Conservation (phyloP, 2,113 vertebrate genomes). For the Meleagris gallopavo region DNA sequence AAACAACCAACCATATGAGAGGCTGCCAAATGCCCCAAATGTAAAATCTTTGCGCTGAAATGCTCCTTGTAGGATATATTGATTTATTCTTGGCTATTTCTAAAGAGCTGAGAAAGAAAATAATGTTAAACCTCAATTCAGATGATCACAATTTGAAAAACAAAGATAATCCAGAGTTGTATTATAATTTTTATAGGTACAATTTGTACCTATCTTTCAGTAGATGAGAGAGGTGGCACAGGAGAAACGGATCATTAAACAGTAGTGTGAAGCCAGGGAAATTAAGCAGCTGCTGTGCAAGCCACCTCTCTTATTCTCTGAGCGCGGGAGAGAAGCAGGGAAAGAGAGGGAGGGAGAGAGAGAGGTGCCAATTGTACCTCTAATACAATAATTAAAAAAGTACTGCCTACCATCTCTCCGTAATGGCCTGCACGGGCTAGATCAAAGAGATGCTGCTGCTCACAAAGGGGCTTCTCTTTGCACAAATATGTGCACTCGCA, state of each 20-base stretch:
- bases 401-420: constrained; percentile 54
- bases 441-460: constrained; percentile 54
- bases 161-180: constrained; percentile 81
- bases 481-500: not conserved
- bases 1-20: constrained; percentile 68
- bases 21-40: constrained; percentile 71
- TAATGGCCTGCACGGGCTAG: constrained; percentile 50
- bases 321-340: constrained; percentile 50
- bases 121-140: constrained; percentile 64
- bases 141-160: constrained; percentile 75
- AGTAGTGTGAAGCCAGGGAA: constrained; percentile 87
- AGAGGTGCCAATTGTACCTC: constrained; percentile 74
- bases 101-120: constrained; percentile 56
- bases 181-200: constrained; percentile 86
- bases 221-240: constrained; percentile 88
- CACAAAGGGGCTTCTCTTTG: constrained; percentile 52
- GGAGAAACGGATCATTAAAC: constrained; percentile 87
- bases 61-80: not conserved
- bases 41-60: constrained; percentile 64
- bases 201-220: constrained; percentile 87
- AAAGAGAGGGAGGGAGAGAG: constrained; percentile 51
- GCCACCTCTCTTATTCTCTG: constrained; percentile 81
- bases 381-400: constrained; percentile 72
- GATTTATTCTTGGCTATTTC: constrained; percentile 52
- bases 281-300: constrained; percentile 88